Conservation (phyloP, 2,888 invertebrate species). For the Anticlea derivata region DNA sequence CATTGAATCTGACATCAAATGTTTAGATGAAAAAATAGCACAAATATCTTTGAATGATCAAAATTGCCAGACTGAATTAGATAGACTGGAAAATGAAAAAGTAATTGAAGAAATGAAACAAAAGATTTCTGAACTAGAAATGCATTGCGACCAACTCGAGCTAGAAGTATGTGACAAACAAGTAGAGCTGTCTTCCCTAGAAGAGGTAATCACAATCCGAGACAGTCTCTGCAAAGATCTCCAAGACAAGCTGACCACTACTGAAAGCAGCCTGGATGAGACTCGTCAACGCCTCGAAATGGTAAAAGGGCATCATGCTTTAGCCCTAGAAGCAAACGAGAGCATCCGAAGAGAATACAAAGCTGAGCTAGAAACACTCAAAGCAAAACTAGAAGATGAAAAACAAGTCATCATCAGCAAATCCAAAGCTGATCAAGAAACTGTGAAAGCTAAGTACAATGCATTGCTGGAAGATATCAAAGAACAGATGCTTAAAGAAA, state of each 20-base stretch:
- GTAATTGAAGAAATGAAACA: slow-evolving; percentile 50
- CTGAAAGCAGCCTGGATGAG: slow-evolving; percentile 66
- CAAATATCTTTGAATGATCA: slow-evolving; percentile 31
- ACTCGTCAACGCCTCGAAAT: slow-evolving; percentile 74
- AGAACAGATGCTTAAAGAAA: slow-evolving; percentile 63
- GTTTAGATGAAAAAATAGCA: slow-evolving; percentile 41
- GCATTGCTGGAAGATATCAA: slow-evolving; percentile 61
- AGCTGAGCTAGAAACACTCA: slow-evolving; percentile 71
- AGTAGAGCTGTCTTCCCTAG: slow-evolving; percentile 67
- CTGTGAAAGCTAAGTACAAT: slow-evolving; percentile 63
- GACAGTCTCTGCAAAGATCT: slow-evolving; percentile 75
- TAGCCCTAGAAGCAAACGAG: slow-evolving; percentile 79
- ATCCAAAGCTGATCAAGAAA: slow-evolving; percentile 67
- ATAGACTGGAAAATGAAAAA: slow-evolving; percentile 19
- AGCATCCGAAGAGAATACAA: slow-evolving; percentile 78
- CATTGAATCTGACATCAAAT: slow-evolving; percentile 31
- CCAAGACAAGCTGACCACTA: slow-evolving; percentile 68
- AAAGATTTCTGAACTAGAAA: slow-evolving; percentile 59
- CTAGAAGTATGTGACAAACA: slow-evolving; percentile 70
- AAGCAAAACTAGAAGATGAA: slow-evolving; percentile 75
- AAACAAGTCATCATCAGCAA: slow-evolving; percentile 65
- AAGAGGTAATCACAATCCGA: slow-evolving; percentile 72
- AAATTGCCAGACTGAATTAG: slow-evolving; percentile 15
- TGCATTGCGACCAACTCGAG: slow-evolving; percentile 66
- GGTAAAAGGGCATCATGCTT: slow-evolving; percentile 78